Percentiles rank a stretch among this genome's conserved stretches.
Conservation (phyloP, 1,140 invertebrate genomes). For the Drosophila mayri region DNA sequence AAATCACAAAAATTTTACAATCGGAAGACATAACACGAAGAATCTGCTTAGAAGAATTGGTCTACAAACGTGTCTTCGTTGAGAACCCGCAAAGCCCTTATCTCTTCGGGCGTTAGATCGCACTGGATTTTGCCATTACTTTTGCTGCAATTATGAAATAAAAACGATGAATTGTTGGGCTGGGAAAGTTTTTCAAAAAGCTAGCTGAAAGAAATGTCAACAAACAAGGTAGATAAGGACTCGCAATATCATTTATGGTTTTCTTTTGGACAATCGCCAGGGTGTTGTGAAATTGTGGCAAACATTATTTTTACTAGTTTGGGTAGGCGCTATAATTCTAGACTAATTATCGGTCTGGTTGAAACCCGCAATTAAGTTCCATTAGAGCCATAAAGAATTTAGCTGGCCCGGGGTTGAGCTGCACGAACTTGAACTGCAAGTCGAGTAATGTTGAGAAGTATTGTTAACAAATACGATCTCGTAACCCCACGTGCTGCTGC, state of each 20-base stretch:
- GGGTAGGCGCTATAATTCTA: conserved; percentile 2
- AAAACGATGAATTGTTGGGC: conserved; percentile 5
- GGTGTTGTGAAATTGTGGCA: conserved; percentile 3
- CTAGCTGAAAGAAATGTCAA: conserved; percentile 35
- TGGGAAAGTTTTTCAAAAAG: conserved; percentile 7
- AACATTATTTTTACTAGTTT: conserved; percentile 1
- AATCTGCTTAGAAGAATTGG: conserved; percentile 30
- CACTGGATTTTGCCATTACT: conserved; percentile 44
- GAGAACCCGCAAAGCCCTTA: conserved; percentile 59
- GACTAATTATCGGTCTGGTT: conserved; percentile 13
- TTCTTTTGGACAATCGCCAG: background rate
- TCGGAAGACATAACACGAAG: conserved; percentile 17
- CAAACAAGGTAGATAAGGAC: conserved; percentile 15
- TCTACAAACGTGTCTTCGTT: conserved; percentile 77
- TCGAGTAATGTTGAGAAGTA: background rate
- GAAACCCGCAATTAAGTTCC: conserved; percentile 16
- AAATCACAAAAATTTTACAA: background rate
- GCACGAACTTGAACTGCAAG: conserved; percentile 38
- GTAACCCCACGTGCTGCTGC: conserved; percentile 32
- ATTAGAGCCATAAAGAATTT: conserved; percentile 30
- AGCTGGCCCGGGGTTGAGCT: conserved; percentile 2
- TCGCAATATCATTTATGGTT: conserved; percentile 23
- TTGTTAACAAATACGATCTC: conserved; percentile 28
- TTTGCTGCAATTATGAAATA: conserved; percentile 50
- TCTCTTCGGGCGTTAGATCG: conserved; percentile 58